phyloP scores from a whole-genome alignment of 2,797 vertebrate genomes.

The Coilia nasus region DNA sequence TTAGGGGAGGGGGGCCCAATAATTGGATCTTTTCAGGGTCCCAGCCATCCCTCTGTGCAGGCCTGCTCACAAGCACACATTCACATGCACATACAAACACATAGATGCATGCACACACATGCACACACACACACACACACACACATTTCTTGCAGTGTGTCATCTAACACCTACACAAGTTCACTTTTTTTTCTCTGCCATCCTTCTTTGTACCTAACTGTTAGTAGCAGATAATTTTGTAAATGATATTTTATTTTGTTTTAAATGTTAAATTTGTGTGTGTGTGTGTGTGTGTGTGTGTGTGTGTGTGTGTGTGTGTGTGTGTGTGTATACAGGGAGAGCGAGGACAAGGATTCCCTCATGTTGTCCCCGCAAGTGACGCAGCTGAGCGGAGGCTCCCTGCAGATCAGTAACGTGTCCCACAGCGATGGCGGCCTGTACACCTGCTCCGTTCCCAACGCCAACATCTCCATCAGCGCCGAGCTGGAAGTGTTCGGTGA shows the following conservation, averaged over 20 bases:
- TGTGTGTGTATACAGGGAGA: slow-evolving; percentile 66
- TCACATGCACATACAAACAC: neutral
- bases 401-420: slow-evolving; percentile 78
- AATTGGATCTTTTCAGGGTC: too few species aligned
- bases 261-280: neutral
- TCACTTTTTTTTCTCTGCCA: too few species aligned
- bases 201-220: neutral
- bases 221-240: too few species aligned
- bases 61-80: neutral
- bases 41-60: too few species aligned
- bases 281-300: slow-evolving; percentile 2
- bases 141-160: neutral
- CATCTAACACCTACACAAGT: too few species aligned
- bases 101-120: neutral
- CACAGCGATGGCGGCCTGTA: slow-evolving; percentile 77
- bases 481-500: slow-evolving; percentile 81
- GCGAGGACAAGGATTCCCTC: slow-evolving; percentile 58
- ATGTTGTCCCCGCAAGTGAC: slow-evolving; percentile 76
- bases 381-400: slow-evolving; percentile 74
- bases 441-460: slow-evolving; percentile 77
- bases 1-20: too few species aligned
- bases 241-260: too few species aligned
- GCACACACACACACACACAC: neutral
- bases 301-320: slow-evolving; percentile 23
- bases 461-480: slow-evolving; percentile 76